These are phyloP conservation scores for Tenthredo amoena DNA, from an alignment of 2,888 invertebrate genomes.

Conservation along the genomic window DNA sequence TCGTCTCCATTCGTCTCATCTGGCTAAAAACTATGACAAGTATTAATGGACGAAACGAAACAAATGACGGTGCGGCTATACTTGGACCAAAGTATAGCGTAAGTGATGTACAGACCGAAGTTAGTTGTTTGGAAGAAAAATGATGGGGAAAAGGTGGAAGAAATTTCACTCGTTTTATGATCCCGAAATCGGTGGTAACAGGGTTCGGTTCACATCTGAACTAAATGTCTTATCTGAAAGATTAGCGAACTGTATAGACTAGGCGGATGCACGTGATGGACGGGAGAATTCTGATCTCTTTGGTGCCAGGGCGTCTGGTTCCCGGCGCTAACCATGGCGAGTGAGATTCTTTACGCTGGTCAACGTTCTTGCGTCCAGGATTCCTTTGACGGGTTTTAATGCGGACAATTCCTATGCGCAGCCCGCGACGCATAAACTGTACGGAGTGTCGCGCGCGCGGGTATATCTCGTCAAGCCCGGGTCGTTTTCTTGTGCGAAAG, in stretches of 20 bases:
- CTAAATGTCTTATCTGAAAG: background rate
- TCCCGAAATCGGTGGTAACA: background rate
- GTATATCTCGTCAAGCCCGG: slow-evolving; percentile 56
- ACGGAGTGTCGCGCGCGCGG: slow-evolving; percentile 62
- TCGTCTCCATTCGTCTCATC: slow-evolving; percentile 45
- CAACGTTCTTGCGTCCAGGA: slow-evolving; percentile 42
- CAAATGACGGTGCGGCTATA: slow-evolving; percentile 47
- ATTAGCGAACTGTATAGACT: background rate
- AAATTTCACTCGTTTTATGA: background rate
- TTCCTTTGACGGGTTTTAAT: slow-evolving; percentile 63
- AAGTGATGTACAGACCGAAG: background rate
- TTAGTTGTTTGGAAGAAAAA: background rate
- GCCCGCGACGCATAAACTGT: slow-evolving; percentile 54
- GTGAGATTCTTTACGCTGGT: slow-evolving; percentile 58
- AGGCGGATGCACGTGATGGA: background rate
- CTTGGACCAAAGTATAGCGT: slow-evolving; percentile 1
- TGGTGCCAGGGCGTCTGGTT: slow-evolving; percentile 41
- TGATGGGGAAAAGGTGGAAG: background rate
- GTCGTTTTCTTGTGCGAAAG: slow-evolving; percentile 26
- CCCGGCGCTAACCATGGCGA: slow-evolving; percentile 46
- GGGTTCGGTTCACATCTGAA: background rate
- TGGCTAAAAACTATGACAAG: slow-evolving; percentile 44
- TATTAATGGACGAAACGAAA: slow-evolving; percentile 42
- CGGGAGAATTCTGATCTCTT: background rate
- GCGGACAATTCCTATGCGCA: slow-evolving; percentile 64